Evolutionary conservation across 2,113 vertebrate species (phyloP), one percentile per base, ranked within the genome.

Genomic region (Desmodus rotundus): DNA sequence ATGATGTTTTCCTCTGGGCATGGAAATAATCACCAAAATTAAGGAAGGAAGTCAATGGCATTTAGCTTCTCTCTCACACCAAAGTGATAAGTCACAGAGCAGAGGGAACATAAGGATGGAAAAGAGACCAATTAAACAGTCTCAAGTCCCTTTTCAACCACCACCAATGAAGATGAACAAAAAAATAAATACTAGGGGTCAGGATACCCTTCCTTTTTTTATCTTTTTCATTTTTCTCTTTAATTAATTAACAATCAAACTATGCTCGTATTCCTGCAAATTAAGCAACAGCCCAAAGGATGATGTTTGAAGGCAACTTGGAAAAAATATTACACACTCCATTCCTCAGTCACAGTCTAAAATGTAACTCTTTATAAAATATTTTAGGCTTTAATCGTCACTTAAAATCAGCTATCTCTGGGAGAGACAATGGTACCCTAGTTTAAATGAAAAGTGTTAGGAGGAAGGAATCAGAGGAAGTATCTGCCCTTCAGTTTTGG

Each of bases 21-120:
- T 65, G 68, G 47, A 97, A 96, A 95, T 95, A 95, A 94, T 90
- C 90, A 95, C 87, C 95, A 97, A 97, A 97, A 97, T 86, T 85
- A 97, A 95, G 96, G 93, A 87, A 95, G 38, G 41, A 88, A 96
- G 92, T 80, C 94, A 89, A 33, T 95, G 94, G 82, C 95, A 97
- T 89, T 96, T 97, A 97, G 96, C 76, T 56, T 91, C 47, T 72
- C 56, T 90, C 52, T 83, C 73, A 85, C 28, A 88, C 90, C 77
- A 88, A 97, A 95, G 72, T 36, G 74, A 74, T 17, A 78, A 78
- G 33, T 95, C 81, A 88, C 61, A 65, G 58, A 96, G 78, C n/a
- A 92, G 74, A 89, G 92, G 94, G 86, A 97, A 83, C 36, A 82
- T 6, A 92, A 73, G n/a, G 68, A 97, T 26, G 16, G 63, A 50